phyloP scores from a whole-genome alignment of 2,888 invertebrate genomes.

The Ennomos quercinarius region DNA sequence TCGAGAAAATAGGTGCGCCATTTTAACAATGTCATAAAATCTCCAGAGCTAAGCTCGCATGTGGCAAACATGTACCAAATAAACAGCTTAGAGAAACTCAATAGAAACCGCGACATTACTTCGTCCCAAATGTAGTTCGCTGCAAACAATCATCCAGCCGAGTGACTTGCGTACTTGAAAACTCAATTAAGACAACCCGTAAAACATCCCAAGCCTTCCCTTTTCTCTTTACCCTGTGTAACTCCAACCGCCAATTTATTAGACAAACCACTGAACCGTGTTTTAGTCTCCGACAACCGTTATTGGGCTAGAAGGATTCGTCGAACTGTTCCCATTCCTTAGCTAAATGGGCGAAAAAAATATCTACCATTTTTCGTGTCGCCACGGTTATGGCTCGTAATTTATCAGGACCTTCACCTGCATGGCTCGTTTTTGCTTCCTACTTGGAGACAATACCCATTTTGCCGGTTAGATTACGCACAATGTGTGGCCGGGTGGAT shows the following conservation, averaged over 20 bases:
- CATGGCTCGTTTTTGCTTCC: constrained; percentile 52
- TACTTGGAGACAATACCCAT: constrained; percentile 61
- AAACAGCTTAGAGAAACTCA: constrained; percentile 26
- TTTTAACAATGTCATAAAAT: constrained; percentile 57
- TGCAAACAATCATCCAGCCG: constrained; percentile 41
- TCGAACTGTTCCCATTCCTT: constrained; percentile 33
- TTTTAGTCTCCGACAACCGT: constrained; percentile 37
- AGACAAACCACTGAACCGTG: constrained; percentile 53
- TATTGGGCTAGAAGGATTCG: constrained; percentile 39
- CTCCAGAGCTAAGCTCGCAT: constrained; percentile 24
- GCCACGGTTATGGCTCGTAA: constrained; percentile 39
- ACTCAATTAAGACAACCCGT: constrained; percentile 62
- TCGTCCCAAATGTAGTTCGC: constrained; percentile 22
- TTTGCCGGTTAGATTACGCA: constrained; percentile 57
- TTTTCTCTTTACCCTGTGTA: constrained; percentile 41
- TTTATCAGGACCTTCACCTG: constrained; percentile 65
- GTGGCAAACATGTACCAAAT: constrained; percentile 27
- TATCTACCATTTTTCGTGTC: constrained; percentile 36
- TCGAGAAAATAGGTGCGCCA: constrained; percentile 53
- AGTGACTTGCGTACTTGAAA: constrained; percentile 53
- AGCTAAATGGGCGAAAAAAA: constrained; percentile 27
- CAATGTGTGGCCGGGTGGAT: constrained; percentile 72
- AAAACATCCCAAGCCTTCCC: constrained; percentile 48
- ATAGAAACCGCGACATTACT: constrained; percentile 21
- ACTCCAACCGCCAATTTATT: constrained; percentile 56